Evolutionary conservation across 2,113 vertebrate genomes (phyloP), one percentile per base, ranked within the genome.

Genomic region (Isurus oxyrinchus): DNA sequence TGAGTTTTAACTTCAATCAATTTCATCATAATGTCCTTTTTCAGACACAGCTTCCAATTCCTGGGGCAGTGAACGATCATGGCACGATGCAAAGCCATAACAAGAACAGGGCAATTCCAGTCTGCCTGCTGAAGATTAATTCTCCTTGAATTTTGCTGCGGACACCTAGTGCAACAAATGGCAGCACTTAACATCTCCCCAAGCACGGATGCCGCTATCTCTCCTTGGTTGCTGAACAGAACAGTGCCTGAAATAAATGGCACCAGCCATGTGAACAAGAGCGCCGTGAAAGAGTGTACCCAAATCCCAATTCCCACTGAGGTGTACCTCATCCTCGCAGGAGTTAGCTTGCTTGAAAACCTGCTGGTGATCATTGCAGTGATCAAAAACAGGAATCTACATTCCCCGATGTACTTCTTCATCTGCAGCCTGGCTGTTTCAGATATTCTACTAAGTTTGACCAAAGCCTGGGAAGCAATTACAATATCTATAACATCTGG

Each of bases 391-490:
- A 98, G 98, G 97, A 99, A 98, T 96, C 98, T 99, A 19, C 99
- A 99, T 97, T 98, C 98, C 0, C 99, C 99, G 88, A 99, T 99
- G 99, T 99, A 99, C 97, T 98, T 98, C 97, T 99, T 99, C 97
- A 99, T 99, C 97, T 99, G 99, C 96, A 99, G 98, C 96, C 97
- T 99, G 97, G 99, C 99, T 0, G 97, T 99, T 97, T 99, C 99
- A 91, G 99, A 99, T 97, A 99, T 99, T 97, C 97, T 99, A 63
- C 98, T 98, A 10, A 99, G 99, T 96, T 97, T 99, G 79, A 98
- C 98, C 96, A 99, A 99, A 97, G 98, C 98, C 96, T 97, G 98
- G 96, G 99, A 99, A 97, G 99, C 98, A 76, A 97, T 98, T 95
- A 98, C 99, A 97, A 98, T 99, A 53, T 97, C 98, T 72, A 97